Conservation (phyloP, 2,797 vertebrate genomes). For the Aulostomus chinensis region DNA sequence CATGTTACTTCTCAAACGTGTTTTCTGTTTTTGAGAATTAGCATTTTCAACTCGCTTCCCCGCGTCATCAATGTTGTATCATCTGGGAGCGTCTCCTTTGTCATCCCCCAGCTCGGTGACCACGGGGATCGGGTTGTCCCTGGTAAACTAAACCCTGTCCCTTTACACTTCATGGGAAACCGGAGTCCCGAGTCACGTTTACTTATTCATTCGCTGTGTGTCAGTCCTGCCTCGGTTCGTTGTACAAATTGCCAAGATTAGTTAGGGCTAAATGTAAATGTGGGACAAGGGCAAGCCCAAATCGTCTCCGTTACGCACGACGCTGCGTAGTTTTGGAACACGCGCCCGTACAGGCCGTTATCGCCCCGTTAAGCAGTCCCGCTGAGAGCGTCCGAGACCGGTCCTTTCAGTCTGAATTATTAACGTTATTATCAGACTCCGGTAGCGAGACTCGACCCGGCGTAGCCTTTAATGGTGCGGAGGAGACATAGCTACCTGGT, state of each 20-base stretch:
- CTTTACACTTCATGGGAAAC: conserved; percentile 74
- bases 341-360: conserved; percentile 1
- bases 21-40: no score
- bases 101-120: conserved; percentile 41
- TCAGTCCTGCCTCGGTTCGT: conserved; percentile 39
- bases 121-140: conserved; percentile 69
- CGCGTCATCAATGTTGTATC: conserved; percentile 65
- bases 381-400: no score
- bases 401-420: conserved; percentile 72
- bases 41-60: no score
- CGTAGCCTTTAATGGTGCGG: conserved; percentile 44
- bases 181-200: conserved; percentile 59
- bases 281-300: conserved; percentile 19
- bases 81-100: conserved; percentile 41
- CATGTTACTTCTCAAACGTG: no score
- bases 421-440: conserved; percentile 51
- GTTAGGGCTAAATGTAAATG: conserved; percentile 47
- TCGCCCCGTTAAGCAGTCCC: conserved; percentile 2
- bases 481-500: conserved; percentile 24
- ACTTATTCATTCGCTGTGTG: conserved; percentile 74
- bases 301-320: conserved; percentile 45
- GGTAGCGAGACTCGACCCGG: conserved; percentile 17
- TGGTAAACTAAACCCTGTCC: conserved; percentile 64
- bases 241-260: conserved; percentile 67
- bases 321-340: conserved; percentile 12